Evolutionary conservation across 1,140 invertebrate species (phyloP), one percentile per base, ranked within the genome.

Genomic region (Eupristina koningsbergeri): DNA sequence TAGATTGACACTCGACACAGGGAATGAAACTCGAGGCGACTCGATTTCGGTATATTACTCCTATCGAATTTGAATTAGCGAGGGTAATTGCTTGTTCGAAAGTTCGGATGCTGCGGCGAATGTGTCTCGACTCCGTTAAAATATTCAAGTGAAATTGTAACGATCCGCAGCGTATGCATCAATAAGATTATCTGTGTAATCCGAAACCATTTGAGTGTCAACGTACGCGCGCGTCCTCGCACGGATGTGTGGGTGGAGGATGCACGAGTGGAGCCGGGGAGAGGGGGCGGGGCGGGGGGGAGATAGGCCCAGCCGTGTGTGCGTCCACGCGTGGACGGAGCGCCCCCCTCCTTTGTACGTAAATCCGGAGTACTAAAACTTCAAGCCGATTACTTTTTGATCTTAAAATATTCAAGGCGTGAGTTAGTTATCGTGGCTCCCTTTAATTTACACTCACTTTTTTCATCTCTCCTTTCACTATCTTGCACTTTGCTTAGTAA

Each of bases 121-220:
- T 71, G 67, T 80, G n/a, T 45, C n/a, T 36, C 45, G n/a, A 22
- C 7, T 5, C n/a, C 64, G 64, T 53, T 80, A 80, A 80, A 80
- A 80, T 53, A 74, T 73, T 41, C 69, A 19, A 74, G 79, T 26
- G 50, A 26, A 53, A 15, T 75, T 75, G 45, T 77, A 77, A 79
- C 50, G 39, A 34, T 53, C 1, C 19, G 36, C 36, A 17, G 45
- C 73, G 53, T 50, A 39, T 22, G 58, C 36, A 39, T 67, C 36
- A 58, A 63, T 45, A n/a, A 36, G 80, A 82, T 82, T 63, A 75
- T 75, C 53, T 69, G n/a, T 26, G 80, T 82, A 82, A 82, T 82
- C 80, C 71, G 73, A 82, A 64, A 73, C 73, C 80, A 29, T 82
- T 82, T 75, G 76, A 75, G 39, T 36, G 77, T n/a, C 41, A 71